phyloP scores from a whole-genome alignment of 2,113 vertebrate species.

The Rhombomys opimus region DNA sequence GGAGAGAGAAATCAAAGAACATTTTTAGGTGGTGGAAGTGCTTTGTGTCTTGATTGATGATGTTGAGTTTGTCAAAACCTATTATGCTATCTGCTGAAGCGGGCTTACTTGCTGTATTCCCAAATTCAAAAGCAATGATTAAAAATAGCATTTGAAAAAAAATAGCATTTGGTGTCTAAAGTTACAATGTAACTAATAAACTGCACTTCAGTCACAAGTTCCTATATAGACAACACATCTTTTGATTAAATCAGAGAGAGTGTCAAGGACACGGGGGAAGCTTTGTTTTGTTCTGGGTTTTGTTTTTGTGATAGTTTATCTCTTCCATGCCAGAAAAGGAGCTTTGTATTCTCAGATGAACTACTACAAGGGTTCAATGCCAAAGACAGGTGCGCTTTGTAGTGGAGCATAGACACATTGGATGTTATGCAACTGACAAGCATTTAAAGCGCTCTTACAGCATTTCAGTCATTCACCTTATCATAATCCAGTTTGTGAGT shows the following conservation, averaged over 20 bases:
- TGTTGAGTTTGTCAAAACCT: not conserved
- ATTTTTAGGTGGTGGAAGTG: not conserved
- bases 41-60: not conserved
- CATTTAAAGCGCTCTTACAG: not conserved
- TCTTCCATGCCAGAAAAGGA: conserved; percentile 75
- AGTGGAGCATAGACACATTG: conserved; percentile 69
- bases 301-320: conserved; percentile 10
- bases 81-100: not conserved
- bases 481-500: conserved; percentile 10
- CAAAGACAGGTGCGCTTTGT: conserved; percentile 74
- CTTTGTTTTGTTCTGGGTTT: not conserved
- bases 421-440: conserved; percentile 27
- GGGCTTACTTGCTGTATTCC: not conserved
- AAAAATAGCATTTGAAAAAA: conserved; percentile 30
- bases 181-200: conserved; percentile 71
- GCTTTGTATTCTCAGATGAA: conserved; percentile 76
- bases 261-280: conserved; percentile 71
- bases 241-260: conserved; percentile 71
- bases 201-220: conserved; percentile 50
- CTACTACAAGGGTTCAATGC: conserved; percentile 72
- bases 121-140: not conserved
- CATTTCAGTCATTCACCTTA: conserved; percentile 59
- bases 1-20: not conserved
- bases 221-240: not conserved
- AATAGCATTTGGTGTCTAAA: conserved; percentile 68